These are phyloP conservation scores for Dynastes hyllus DNA, from an alignment of 2,888 invertebrate genomes.

Conservation along the genomic window DNA sequence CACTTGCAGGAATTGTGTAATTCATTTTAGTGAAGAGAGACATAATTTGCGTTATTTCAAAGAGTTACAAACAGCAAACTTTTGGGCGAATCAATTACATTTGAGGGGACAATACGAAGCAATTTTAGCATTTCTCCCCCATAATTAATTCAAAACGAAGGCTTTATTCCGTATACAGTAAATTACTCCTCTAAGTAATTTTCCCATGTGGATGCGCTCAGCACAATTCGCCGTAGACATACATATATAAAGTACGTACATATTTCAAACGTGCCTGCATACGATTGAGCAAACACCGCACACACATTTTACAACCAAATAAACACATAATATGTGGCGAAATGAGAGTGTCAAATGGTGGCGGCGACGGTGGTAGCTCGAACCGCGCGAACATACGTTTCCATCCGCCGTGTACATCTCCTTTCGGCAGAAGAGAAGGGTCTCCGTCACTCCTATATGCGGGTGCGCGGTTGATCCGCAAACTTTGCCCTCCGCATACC, in stretches of 20 bases:
- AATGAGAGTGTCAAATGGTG: slow-evolving; percentile 39
- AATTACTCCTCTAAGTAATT: too few species aligned
- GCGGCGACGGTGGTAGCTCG: slow-evolving; percentile 23
- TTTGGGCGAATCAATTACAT: too few species aligned
- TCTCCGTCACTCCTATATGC: slow-evolving; percentile 25
- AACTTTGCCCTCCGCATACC: slow-evolving; percentile 37
- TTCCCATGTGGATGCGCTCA: too few species aligned
- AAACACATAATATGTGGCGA: slow-evolving; percentile 44
- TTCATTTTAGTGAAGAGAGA: too few species aligned
- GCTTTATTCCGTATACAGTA: too few species aligned
- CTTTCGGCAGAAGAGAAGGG: slow-evolving; percentile 3
- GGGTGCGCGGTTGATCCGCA: slow-evolving; percentile 37
- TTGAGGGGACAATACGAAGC: too few species aligned
- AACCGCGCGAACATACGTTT: slow-evolving; percentile 16
- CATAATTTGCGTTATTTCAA: too few species aligned
- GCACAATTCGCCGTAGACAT: neutral
- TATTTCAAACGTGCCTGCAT: slow-evolving; percentile 39
- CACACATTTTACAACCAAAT: slow-evolving; percentile 48
- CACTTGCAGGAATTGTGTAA: too few species aligned
- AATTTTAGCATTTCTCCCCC: too few species aligned
- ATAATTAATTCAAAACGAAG: too few species aligned
- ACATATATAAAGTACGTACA: neutral
- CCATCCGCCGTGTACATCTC: slow-evolving; percentile 10
- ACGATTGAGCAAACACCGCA: slow-evolving; percentile 40
- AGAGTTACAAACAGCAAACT: too few species aligned